These are phyloP conservation scores for Aradophagus sp. DNA, from an alignment of 1,140 invertebrate species.

Conservation along the genomic window DNA sequence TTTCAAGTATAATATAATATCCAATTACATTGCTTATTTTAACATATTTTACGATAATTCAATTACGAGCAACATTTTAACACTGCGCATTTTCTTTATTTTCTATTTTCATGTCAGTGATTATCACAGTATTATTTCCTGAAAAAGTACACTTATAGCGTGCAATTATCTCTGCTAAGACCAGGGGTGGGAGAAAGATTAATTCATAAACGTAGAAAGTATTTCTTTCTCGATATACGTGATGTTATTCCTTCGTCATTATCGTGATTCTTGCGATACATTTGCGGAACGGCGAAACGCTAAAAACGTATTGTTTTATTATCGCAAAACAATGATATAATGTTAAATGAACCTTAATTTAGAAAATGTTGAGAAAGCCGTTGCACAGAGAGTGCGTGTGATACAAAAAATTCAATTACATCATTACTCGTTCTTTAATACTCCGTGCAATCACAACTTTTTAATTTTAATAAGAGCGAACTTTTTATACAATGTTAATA, in stretches of 20 bases:
- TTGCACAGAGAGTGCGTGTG: neutral
- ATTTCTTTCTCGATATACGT: slow-evolving; percentile 29
- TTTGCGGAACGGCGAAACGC: slow-evolving; percentile 39
- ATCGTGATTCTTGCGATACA: slow-evolving; percentile 40
- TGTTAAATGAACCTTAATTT: slow-evolving; percentile 43
- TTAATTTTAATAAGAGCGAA: slow-evolving; percentile 7
- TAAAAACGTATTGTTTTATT: slow-evolving; percentile 22
- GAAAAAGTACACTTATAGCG: slow-evolving; percentile 39
- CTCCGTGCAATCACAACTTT: slow-evolving; percentile 9
- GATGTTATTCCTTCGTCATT: slow-evolving; percentile 31
- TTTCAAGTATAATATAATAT: no score
- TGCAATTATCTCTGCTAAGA: slow-evolving; percentile 50
- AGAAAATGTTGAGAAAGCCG: slow-evolving; percentile 27
- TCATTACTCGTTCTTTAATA: slow-evolving; percentile 13
- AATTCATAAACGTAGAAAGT: slow-evolving; percentile 51
- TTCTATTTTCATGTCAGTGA: slow-evolving; percentile 40
- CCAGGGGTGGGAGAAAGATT: no score
- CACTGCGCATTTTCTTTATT: slow-evolving; percentile 5
- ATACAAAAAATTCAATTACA: slow-evolving; percentile 30
- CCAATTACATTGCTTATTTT: no score
- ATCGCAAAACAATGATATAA: slow-evolving; percentile 37
- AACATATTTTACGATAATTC: slow-evolving; percentile 10
- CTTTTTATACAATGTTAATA: no score
- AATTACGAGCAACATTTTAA: slow-evolving; percentile 13
- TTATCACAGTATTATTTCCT: slow-evolving; percentile 36